phyloP scores from a whole-genome alignment of 2,113 vertebrate species.

The Bungarus multicinctus region DNA sequence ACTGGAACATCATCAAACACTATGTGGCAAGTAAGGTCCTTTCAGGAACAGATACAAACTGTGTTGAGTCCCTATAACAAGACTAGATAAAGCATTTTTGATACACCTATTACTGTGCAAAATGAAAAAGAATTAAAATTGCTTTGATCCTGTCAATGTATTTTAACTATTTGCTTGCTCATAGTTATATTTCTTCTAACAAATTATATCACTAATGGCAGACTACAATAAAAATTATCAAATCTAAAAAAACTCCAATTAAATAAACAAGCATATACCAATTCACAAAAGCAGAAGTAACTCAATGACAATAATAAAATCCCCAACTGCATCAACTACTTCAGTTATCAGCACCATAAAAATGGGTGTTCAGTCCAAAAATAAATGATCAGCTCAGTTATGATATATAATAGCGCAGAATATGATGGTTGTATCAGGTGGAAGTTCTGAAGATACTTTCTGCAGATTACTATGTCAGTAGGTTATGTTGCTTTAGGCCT shows the following conservation, averaged over 20 bases:
- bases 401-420: neutral
- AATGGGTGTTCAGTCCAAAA: neutral
- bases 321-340: neutral
- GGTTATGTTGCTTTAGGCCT: neutral
- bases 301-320: neutral
- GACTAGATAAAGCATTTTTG: neutral
- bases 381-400: neutral
- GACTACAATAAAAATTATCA: neutral
- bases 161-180: neutral
- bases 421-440: neutral
- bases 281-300: neutral
- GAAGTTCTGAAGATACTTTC: neutral
- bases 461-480: conserved; percentile 4
- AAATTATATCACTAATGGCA: neutral
- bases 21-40: neutral
- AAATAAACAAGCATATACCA: neutral
- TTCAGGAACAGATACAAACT: neutral
- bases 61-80: neutral
- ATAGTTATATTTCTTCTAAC: neutral
- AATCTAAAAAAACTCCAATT: neutral
- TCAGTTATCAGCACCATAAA: neutral
- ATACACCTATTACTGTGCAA: neutral
- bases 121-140: neutral
- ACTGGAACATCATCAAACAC: neutral
- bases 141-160: neutral